Conservation (phyloP, 2,797 vertebrate genomes). For the Eleutherodactylus coqui region DNA sequence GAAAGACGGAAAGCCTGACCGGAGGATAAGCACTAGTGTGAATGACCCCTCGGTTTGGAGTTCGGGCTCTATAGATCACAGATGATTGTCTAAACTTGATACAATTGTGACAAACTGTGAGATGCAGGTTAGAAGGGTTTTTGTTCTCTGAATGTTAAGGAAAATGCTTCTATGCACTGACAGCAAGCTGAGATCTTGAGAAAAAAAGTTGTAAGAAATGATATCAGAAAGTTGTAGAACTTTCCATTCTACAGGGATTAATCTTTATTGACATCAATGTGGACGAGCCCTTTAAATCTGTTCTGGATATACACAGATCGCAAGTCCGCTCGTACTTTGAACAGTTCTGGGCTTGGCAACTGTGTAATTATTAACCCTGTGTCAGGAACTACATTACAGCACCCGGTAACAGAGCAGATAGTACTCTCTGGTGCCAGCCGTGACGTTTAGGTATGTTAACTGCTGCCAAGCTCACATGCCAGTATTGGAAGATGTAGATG, state of each 20-base stretch:
- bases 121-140: no score
- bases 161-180: background rate
- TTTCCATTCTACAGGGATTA: background rate
- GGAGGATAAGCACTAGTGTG: no score
- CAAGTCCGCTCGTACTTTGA: background rate
- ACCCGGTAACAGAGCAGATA: background rate
- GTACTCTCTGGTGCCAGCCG: background rate
- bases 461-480: background rate
- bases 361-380: background rate
- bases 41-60: no score
- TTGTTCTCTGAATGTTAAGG: no score
- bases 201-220: background rate
- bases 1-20: no score
- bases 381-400: background rate
- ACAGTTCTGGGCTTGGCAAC: background rate
- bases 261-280: background rate
- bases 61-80: no score
- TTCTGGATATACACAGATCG: background rate
- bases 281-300: background rate
- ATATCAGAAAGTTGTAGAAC: background rate
- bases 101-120: no score
- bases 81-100: no score
- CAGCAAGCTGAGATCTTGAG: no score
- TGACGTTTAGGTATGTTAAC: background rate
- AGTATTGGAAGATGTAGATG: background rate